These are phyloP conservation scores for Thunnus albacares DNA, from an alignment of 2,797 vertebrate genomes.

Conservation along the genomic window DNA sequence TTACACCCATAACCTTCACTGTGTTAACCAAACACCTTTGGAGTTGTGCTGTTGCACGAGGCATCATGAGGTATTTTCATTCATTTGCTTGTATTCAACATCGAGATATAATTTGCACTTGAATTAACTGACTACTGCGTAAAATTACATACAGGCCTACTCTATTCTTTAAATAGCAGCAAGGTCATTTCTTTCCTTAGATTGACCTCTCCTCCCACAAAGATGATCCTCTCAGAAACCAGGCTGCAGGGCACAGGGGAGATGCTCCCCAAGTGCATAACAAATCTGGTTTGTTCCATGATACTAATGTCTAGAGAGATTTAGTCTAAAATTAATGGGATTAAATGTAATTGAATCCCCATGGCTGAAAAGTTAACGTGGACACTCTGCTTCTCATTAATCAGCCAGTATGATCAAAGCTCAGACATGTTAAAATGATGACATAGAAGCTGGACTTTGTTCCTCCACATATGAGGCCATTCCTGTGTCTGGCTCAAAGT, in stretches of 20 bases:
- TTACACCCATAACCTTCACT: too few species aligned
- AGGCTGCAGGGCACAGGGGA: neutral
- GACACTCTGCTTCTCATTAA: conserved; percentile 21
- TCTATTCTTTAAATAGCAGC: too few species aligned
- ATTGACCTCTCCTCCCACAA: neutral
- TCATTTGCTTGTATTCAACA: neutral
- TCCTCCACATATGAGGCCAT: conserved; percentile 77
- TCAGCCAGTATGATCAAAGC: conserved; percentile 45
- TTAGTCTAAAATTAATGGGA: conserved; percentile 26
- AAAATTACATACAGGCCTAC: too few species aligned
- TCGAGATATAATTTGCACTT: neutral
- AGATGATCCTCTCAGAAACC: neutral
- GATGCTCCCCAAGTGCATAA: neutral
- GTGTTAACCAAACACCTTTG: neutral
- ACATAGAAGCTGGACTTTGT: conserved; percentile 81
- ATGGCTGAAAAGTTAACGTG: neutral
- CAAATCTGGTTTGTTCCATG: neutral
- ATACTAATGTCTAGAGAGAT: neutral
- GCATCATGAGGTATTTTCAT: neutral
- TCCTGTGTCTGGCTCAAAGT: conserved; percentile 76
- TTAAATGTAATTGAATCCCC: conserved; percentile 19
- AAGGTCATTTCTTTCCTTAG: too few species aligned
- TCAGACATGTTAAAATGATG: conserved; percentile 27
- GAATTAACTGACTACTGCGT: neutral
- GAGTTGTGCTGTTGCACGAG: neutral